Percentiles rank a stretch among this genome's conserved stretches.
Evolutionary conservation across 2,888 invertebrate genomes (phyloP).

Genomic region (Drosophila gaucha): DNA sequence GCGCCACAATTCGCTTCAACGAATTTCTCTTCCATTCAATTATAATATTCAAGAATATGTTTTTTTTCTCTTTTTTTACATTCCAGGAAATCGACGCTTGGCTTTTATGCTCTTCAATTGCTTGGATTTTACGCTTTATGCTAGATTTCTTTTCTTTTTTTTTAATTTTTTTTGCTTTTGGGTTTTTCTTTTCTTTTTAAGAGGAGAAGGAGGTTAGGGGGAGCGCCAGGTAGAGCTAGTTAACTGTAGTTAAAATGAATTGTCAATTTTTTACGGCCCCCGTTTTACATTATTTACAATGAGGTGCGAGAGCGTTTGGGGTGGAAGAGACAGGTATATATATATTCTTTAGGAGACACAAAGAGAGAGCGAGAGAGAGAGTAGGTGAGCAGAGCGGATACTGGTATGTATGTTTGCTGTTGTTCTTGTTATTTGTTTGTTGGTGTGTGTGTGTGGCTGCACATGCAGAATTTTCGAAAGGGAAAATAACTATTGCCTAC

Average conservation of each 20-base stretch:
- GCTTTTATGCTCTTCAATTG: constrained; percentile 71
- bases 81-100: constrained; percentile 76
- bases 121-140: constrained; percentile 39
- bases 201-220: constrained; percentile 29
- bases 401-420: constrained; percentile 14
- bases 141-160: constrained; percentile 12
- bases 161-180: background rate
- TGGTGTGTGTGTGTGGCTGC: constrained; percentile 29
- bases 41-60: too few relatives aligned
- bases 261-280: constrained; percentile 34
- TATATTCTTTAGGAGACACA: background rate
- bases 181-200: too few relatives aligned
- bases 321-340: background rate
- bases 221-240: constrained; percentile 46
- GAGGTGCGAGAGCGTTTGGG: constrained; percentile 54
- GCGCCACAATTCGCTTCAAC: background rate
- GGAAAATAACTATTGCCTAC: constrained; percentile 51
- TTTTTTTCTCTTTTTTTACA: constrained; percentile 19
- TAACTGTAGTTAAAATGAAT: constrained; percentile 40
- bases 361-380: background rate
- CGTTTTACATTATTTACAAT: constrained; percentile 66
- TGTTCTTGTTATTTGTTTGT: constrained; percentile 23
- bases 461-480: constrained; percentile 61
- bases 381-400: constrained; percentile 2
- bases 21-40: too few relatives aligned